A percentile compares a stretch with the other conserved stretches of the same genome.
These are phyloP conservation scores for Fulmarus glacialis DNA, from an alignment of 2,113 vertebrate genomes.

Conservation along the genomic window DNA sequence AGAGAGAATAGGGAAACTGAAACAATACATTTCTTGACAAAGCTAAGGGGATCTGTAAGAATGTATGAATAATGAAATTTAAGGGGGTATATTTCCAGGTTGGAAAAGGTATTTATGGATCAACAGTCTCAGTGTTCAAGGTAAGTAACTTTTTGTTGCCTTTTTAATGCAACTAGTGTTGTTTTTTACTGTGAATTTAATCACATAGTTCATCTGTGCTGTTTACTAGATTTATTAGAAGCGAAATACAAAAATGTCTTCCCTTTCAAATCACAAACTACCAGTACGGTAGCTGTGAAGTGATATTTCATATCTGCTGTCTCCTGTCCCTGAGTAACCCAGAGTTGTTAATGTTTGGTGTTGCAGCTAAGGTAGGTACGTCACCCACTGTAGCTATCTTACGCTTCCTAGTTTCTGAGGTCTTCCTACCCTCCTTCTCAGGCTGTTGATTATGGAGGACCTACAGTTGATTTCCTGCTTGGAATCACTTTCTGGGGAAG, in stretches of 20 bases:
- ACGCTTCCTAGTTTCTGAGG: accelerated
- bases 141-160: not conserved
- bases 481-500: not conserved
- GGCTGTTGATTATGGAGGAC: not conserved
- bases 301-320: not conserved
- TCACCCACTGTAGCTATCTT: not conserved
- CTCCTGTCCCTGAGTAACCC: not conserved
- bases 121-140: not conserved
- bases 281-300: not conserved
- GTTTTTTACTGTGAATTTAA: not conserved
- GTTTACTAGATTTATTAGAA: not conserved
- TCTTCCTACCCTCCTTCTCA: not conserved
- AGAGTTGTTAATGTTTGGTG: not conserved
- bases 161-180: not conserved
- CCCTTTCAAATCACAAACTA: not conserved
- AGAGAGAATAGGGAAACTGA: not conserved
- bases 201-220: not conserved
- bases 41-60: not conserved
- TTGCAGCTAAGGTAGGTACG: not conserved
- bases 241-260: not conserved
- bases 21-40: not conserved
- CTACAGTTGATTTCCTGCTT: not conserved
- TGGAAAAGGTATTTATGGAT: not conserved
- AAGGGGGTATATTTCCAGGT: not conserved
- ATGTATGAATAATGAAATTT: not conserved